phyloP scores from a whole-genome alignment of 2,797 vertebrate species.

The Gastrophryne carolinensis region DNA sequence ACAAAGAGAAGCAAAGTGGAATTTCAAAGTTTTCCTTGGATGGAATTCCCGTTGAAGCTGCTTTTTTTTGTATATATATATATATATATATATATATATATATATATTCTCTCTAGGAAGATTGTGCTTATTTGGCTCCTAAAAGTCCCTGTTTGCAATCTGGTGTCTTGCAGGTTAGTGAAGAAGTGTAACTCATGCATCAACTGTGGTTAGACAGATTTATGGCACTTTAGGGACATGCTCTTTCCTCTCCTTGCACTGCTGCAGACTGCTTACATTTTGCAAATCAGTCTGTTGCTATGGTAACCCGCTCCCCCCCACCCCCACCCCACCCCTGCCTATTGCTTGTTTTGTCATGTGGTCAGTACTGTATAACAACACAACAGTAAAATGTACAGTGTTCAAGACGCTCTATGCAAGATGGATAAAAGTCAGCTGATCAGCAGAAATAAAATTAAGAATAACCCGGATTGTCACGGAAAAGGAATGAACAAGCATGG shows the following conservation, averaged over 20 bases:
- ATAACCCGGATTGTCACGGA: slow-evolving; percentile 68
- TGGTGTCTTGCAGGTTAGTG: slow-evolving; percentile 82
- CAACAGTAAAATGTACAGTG: slow-evolving; percentile 64
- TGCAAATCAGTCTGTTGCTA: slow-evolving; percentile 99
- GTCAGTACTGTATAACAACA: slow-evolving; percentile 76
- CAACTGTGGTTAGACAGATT: slow-evolving; percentile 93
- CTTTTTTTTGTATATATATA: slow-evolving; percentile 54
- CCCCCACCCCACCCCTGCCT: slow-evolving; percentile 59
- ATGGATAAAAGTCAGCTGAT: slow-evolving; percentile 57
- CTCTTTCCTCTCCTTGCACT: slow-evolving; percentile 90
- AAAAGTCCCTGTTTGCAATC: slow-evolving; percentile 75
- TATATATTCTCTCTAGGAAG: slow-evolving; percentile 60
- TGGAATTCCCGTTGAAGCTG: slow-evolving; percentile 61
- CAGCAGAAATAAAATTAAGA: slow-evolving; percentile 57
- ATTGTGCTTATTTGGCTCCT: slow-evolving; percentile 61
- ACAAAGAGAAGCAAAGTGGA: slow-evolving; percentile 80
- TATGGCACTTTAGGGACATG: slow-evolving; percentile 95
- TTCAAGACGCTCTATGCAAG: slow-evolving; percentile 63
- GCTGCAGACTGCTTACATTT: slow-evolving; percentile 95
- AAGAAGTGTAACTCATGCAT: slow-evolving; percentile 95
- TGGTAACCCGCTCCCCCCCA: slow-evolving; percentile 81
- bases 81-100: slow-evolving; percentile 5
- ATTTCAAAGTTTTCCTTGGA: slow-evolving; percentile 66
- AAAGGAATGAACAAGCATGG: slow-evolving; percentile 79
- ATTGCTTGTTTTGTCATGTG: slow-evolving; percentile 82